A percentile compares a stretch with the other conserved stretches of the same genome.
These are phyloP conservation scores for Anomalospiza imberbis DNA, from an alignment of 2,797 vertebrate species.

Conservation along the genomic window DNA sequence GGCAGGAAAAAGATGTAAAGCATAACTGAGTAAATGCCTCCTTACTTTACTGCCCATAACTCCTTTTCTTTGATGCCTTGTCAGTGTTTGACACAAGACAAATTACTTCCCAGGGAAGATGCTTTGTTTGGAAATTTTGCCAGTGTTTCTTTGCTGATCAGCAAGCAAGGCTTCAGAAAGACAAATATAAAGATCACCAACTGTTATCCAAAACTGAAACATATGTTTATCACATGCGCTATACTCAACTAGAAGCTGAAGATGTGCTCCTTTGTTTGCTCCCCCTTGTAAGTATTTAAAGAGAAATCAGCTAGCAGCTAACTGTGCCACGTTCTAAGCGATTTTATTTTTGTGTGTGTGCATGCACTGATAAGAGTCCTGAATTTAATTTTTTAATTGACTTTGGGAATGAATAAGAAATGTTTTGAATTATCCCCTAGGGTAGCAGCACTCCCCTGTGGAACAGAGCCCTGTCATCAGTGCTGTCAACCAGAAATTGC, in stretches of 20 bases:
- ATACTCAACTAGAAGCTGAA: slow-evolving; percentile 2
- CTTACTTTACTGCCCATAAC: background rate
- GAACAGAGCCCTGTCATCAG: background rate
- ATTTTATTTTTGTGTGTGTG: background rate
- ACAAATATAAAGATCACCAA: background rate
- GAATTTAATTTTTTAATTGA: background rate
- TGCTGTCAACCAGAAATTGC: background rate
- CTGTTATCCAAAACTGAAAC: background rate
- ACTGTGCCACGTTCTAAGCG: background rate
- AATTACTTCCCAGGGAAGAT: background rate
- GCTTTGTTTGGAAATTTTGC: background rate
- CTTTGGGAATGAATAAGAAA: background rate
- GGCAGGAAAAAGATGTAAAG: background rate
- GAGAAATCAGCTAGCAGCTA: slow-evolving; percentile 18
- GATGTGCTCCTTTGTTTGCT: slow-evolving; percentile 28
- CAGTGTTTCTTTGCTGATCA: background rate
- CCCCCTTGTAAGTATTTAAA: slow-evolving; percentile 24
- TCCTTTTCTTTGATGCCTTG: background rate
- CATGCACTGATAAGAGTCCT: background rate
- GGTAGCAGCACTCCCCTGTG: background rate
- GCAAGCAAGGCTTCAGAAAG: background rate
- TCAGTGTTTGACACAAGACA: background rate
- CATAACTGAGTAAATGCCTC: background rate
- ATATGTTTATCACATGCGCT: background rate
- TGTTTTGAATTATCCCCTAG: background rate